Evolutionary conservation across 2,113 vertebrate genomes (phyloP).

Genomic region (Corvus hawaiiensis): DNA sequence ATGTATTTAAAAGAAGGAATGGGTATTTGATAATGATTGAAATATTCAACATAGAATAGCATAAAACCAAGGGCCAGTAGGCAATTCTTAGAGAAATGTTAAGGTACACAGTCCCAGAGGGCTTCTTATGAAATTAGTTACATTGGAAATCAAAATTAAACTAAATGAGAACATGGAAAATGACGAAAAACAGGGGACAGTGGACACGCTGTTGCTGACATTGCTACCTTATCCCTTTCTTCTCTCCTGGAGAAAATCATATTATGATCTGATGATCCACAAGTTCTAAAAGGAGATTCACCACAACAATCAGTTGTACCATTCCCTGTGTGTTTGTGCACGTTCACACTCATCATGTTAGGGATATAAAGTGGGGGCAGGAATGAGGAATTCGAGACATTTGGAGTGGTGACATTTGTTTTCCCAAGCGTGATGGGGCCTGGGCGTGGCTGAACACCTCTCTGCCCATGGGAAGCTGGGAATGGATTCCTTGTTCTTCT

Average conservation of each 20-base stretch:
- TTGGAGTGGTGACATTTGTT: neutral
- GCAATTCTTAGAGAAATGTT: neutral
- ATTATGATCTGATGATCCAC: neutral
- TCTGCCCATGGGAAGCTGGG: neutral
- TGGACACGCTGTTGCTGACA: neutral
- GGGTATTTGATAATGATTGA: neutral
- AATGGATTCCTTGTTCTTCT: neutral
- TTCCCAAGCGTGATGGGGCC: neutral
- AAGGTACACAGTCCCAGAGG: neutral
- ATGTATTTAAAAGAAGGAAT: neutral
- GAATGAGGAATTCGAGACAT: rapidly evolving
- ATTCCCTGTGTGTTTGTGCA: neutral
- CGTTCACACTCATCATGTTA: rapidly evolving
- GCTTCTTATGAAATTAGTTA: neutral
- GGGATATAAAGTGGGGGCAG: rapidly evolving
- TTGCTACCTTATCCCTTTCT: neutral
- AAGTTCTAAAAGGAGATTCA: neutral
- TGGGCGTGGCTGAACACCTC: neutral
- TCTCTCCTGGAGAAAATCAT: neutral
- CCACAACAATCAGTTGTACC: neutral
- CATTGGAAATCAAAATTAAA: constrained; percentile 21
- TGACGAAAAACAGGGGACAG: neutral
- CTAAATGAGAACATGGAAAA: neutral
- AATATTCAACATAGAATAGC: too few species aligned
- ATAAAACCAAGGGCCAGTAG: too few species aligned